Conservation (phyloP, 2,113 vertebrate genomes). For the Phaethon lepturus region DNA sequence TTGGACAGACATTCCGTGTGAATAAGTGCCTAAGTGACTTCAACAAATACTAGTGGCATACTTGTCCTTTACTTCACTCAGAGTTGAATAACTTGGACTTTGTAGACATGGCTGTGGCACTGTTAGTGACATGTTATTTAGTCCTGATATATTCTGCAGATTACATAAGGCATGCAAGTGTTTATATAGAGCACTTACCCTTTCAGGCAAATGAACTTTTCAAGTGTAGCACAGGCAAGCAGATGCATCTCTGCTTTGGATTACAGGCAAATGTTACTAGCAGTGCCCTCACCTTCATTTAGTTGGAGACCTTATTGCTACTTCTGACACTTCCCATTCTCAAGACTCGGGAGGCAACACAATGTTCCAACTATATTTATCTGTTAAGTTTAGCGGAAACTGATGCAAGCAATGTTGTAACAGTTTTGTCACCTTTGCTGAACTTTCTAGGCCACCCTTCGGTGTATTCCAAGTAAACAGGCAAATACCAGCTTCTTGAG, state of each 20-base stretch:
- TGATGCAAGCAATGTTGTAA: neutral
- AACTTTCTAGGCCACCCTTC: neutral
- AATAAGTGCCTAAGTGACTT: conserved; percentile 21
- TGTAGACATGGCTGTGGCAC: neutral
- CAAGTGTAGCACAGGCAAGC: neutral
- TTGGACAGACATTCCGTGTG: neutral
- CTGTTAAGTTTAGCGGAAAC: neutral
- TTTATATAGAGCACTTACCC: neutral
- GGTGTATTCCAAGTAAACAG: neutral
- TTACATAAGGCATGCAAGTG: neutral
- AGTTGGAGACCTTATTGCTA: neutral
- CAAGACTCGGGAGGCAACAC: neutral
- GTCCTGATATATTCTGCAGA: neutral
- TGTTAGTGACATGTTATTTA: neutral
- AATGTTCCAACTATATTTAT: neutral
- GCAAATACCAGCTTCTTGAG: neutral
- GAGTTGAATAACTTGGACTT: neutral
- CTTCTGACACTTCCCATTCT: neutral
- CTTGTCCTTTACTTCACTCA: neutral
- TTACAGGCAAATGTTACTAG: neutral
- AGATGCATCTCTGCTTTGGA: neutral
- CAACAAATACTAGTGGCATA: neutral
- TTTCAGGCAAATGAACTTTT: neutral
- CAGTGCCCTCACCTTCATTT: neutral
- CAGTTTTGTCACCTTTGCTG: neutral